Evolutionary conservation across 2,797 vertebrate species (phyloP).

Genomic region (Alosa sapidissima): DNA sequence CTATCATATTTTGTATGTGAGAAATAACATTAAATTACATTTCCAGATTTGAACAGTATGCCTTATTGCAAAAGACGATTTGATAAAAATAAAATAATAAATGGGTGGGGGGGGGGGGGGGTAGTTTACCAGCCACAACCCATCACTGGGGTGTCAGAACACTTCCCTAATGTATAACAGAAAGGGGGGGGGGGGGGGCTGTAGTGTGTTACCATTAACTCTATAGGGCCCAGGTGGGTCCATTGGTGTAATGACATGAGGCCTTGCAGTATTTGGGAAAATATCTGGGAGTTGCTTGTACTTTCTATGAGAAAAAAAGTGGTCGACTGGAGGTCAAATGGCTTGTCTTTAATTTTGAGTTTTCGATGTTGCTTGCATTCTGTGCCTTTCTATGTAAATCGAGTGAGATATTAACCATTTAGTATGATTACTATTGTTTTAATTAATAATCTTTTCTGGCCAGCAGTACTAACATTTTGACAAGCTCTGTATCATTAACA

Average conservation of each 20-base stretch:
- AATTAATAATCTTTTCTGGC: slow-evolving; percentile 77
- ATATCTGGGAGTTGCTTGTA: neutral
- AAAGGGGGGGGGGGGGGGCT: neutral
- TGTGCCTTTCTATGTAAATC: slow-evolving; percentile 72
- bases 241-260: neutral
- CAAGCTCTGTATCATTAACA: slow-evolving; percentile 77
- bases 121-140: neutral
- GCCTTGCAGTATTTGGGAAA: neutral
- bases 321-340: slow-evolving; percentile 41
- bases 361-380: slow-evolving; percentile 68
- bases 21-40: slow-evolving; percentile 80
- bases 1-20: slow-evolving; percentile 81
- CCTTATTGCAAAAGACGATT: slow-evolving; percentile 70
- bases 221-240: neutral
- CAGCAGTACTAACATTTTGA: slow-evolving; percentile 75
- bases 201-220: neutral
- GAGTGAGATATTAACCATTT: slow-evolving; percentile 52
- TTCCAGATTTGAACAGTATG: slow-evolving; percentile 73
- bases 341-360: slow-evolving; percentile 58
- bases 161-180: neutral
- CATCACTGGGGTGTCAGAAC: neutral
- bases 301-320: neutral
- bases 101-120: neutral
- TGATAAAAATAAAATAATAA: slow-evolving; percentile 3
- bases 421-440: slow-evolving; percentile 35